These are phyloP conservation scores for Catajapyx aquilonaris DNA, from an alignment of 1,140 invertebrate genomes.

Conservation along the genomic window DNA sequence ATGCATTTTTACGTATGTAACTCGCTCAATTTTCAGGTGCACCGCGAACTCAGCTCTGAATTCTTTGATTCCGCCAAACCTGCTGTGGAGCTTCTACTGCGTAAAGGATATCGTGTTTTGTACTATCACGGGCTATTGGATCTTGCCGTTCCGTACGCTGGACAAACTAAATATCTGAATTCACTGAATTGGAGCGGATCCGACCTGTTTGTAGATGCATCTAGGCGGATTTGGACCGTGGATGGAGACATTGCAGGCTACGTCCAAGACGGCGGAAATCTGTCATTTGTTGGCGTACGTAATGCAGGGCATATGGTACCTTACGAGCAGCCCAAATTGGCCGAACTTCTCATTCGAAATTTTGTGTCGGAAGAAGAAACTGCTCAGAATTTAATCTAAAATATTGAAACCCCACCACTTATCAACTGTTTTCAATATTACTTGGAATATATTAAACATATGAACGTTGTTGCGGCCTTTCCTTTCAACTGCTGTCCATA, in stretches of 20 bases:
- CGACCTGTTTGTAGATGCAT: conserved; percentile 16
- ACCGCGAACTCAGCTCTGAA: no score
- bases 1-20: no score
- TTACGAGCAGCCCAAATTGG: conserved; percentile 24
- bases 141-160: conserved; percentile 25
- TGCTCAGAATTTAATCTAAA: background rate
- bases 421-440: background rate
- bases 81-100: background rate
- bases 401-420: background rate
- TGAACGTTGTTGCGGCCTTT: background rate
- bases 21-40: no score
- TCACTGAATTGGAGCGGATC: conserved; percentile 20
- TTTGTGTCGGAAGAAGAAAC: conserved; percentile 17
- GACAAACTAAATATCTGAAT: conserved; percentile 23
- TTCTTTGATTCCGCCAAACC: background rate
- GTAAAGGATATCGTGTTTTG: conserved; percentile 18
- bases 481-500: background rate
- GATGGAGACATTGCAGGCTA: conserved; percentile 25
- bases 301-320: conserved; percentile 27
- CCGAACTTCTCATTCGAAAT: conserved; percentile 23
- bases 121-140: conserved; percentile 24
- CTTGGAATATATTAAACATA: background rate
- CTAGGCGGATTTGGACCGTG: conserved; percentile 20
- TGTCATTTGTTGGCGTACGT: conserved; percentile 22
- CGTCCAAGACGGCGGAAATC: conserved; percentile 19